Percentiles rank a stretch among this genome's conserved stretches.
phyloP scores from a whole-genome alignment of 2,888 invertebrate genomes.

The Rhogogaster chlorosoma region DNA sequence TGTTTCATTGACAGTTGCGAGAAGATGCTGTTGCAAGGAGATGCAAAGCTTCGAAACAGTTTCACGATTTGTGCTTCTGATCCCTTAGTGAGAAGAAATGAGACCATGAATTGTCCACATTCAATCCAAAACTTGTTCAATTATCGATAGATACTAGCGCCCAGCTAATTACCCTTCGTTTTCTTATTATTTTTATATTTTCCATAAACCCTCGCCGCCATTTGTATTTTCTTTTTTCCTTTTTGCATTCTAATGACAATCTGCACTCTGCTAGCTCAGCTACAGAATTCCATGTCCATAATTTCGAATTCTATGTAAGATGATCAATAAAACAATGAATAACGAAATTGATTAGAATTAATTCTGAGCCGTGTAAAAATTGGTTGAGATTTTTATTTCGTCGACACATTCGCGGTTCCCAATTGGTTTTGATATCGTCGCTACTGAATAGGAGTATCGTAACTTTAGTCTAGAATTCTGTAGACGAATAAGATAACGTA shows the following conservation, averaged over 20 bases:
- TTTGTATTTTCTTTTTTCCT: neutral
- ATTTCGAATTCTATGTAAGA: neutral
- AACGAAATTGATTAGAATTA: neutral
- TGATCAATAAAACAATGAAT: neutral
- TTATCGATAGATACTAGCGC: neutral
- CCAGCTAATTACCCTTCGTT: neutral
- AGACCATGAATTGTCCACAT: neutral
- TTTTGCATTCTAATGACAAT: neutral
- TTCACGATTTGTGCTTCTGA: neutral
- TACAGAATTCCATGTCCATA: neutral
- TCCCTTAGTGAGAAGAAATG: neutral
- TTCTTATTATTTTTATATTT: neutral
- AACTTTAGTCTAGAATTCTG: neutral
- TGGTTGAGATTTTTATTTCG: neutral
- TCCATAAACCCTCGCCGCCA: neutral
- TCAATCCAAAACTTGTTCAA: neutral
- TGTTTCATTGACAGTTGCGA: neutral
- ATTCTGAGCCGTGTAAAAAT: neutral
- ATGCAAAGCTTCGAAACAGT: neutral
- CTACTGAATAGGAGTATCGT: neutral
- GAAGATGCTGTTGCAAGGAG: neutral
- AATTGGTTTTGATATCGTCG: neutral
- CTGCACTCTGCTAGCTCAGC: neutral
- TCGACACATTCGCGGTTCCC: neutral
- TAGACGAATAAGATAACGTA: neutral